Base-by-base conservation (phyloP, 2,888 invertebrate species). In the Drosophila nigricruria region DNA sequence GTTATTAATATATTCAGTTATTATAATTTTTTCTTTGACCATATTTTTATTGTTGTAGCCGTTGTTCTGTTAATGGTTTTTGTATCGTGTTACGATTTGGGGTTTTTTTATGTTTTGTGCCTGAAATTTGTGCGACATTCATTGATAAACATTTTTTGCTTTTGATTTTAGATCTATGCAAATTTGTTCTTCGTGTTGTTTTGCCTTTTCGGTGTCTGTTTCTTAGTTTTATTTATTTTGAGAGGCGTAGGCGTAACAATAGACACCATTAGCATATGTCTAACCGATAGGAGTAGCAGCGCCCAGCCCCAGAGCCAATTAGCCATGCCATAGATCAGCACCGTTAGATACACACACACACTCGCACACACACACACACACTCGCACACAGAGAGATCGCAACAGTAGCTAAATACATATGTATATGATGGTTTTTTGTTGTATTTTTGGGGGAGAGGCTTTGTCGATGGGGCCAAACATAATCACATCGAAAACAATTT, bases 401-500 rank as follows among this genome's bases (percentile, higher is more conserved):
- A 60, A 74, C 77, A 61, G 79, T 75, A 79, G 76, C 70, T 40
- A 23, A 47, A 43, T 43, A 9, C 27, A 54, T 38, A 38, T 56
- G 40, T 18, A 5, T 53, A 25, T 36, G 50, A 57, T 16, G 60
- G 18, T 9, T 32, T 16, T 27, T 16, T 10, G 23, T 43, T 25
- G 25, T 47, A 5, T 9, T 47, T 16, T 40, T 10, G 45, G 36
- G 57, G n/a, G 42, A 4, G 45, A 32, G 49, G 34, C 18, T 57
- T 59, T 61, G 20, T 25, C 43, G 76, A 79, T 73, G 74, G 62
- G 70, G 79, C 82, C 30, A 49, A 86, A 82, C 77, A 83, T 83
- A 83, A 89, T 88, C 89, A 81, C 87, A 77, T 81, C 81, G 83
- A 86, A 86, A 83, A 82, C 81, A 77, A 88, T 86, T 84, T 74